phyloP scores from a whole-genome alignment of 2,888 invertebrate species.

The Stictocephala bisonia region DNA sequence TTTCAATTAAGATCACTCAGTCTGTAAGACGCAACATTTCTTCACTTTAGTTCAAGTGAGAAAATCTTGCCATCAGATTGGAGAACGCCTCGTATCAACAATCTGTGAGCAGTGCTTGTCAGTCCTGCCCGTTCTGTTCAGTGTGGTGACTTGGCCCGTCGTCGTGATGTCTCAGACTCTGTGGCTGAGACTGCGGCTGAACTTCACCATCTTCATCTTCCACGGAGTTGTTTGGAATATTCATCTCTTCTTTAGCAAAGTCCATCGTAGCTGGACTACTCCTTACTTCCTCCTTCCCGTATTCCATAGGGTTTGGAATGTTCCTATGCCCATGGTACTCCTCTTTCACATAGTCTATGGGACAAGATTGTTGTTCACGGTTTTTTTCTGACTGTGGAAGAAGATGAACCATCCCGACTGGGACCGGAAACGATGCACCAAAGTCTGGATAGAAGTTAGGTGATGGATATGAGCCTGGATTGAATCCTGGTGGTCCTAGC shows the following conservation, averaged over 20 bases:
- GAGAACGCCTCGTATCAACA: constrained; percentile 50
- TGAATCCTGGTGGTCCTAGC: constrained; percentile 73
- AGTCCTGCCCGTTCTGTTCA: constrained; percentile 86
- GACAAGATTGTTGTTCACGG: constrained; percentile 65
- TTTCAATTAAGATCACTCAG: constrained; percentile 25
- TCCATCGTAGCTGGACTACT: constrained; percentile 56
- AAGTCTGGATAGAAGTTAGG: constrained; percentile 89
- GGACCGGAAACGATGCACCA: constrained; percentile 81
- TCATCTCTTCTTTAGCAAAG: constrained; percentile 56
- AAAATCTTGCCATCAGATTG: constrained; percentile 45
- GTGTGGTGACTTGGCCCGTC: constrained; percentile 70
- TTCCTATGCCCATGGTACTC: constrained; percentile 52
- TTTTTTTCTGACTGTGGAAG: constrained; percentile 83
- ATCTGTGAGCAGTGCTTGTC: constrained; percentile 62
- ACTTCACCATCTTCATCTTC: constrained; percentile 68
- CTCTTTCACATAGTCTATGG: constrained; percentile 50
- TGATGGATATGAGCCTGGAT: constrained; percentile 72
- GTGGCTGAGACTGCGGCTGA: constrained; percentile 53
- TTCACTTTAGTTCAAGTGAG: constrained; percentile 45
- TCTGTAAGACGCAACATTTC: constrained; percentile 36
- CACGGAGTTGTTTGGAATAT: constrained; percentile 63
- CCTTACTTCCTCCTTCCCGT: constrained; percentile 55
- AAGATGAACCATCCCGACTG: constrained; percentile 86
- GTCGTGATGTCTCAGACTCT: constrained; percentile 55
- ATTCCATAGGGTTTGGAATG: constrained; percentile 55